phyloP scores from a whole-genome alignment of 1,140 invertebrate species.

The Colletes gigas region DNA sequence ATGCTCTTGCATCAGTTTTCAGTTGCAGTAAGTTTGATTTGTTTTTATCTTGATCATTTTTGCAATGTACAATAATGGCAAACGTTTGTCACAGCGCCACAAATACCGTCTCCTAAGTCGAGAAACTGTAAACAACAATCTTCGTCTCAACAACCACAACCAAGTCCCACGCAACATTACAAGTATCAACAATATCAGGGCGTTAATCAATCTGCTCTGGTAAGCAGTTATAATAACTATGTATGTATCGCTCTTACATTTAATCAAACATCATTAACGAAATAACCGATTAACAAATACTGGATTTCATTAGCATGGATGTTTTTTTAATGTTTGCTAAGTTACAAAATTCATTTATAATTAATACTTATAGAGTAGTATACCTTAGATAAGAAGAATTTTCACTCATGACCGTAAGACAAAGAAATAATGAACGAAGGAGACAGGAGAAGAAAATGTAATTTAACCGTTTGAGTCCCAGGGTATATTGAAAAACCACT shows the following conservation, averaged over 20 bases:
- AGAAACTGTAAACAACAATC: slow-evolving; percentile 79
- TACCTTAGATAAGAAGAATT: not conserved
- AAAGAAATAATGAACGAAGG: not conserved
- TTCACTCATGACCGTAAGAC: not conserved
- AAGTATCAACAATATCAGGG: slow-evolving; percentile 82
- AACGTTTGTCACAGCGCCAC: slow-evolving; percentile 71
- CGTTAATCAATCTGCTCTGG: slow-evolving; percentile 80
- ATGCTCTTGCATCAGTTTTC: slow-evolving; percentile 82
- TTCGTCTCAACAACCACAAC: slow-evolving; percentile 81
- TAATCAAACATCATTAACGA: not conserved
- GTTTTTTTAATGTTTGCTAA: not conserved
- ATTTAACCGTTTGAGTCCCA: too few relatives aligned
- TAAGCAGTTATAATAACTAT: slow-evolving; percentile 80
- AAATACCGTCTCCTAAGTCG: slow-evolving; percentile 82
- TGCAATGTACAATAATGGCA: not conserved
- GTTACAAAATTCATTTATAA: not conserved
- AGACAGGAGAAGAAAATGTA: not conserved
- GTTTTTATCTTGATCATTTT: slow-evolving; percentile 34
- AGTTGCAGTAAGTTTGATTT: slow-evolving; percentile 78
- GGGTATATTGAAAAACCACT: too few relatives aligned
- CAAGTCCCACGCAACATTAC: slow-evolving; percentile 83
- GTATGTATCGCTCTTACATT: slow-evolving; percentile 68
- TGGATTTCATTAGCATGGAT: not conserved
- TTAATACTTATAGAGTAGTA: not conserved
- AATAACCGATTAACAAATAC: not conserved